Evolutionary conservation across 2,797 vertebrate species (phyloP), one percentile per base, ranked within the genome.

Genomic region (Pseudomugil tenellus): DNA sequence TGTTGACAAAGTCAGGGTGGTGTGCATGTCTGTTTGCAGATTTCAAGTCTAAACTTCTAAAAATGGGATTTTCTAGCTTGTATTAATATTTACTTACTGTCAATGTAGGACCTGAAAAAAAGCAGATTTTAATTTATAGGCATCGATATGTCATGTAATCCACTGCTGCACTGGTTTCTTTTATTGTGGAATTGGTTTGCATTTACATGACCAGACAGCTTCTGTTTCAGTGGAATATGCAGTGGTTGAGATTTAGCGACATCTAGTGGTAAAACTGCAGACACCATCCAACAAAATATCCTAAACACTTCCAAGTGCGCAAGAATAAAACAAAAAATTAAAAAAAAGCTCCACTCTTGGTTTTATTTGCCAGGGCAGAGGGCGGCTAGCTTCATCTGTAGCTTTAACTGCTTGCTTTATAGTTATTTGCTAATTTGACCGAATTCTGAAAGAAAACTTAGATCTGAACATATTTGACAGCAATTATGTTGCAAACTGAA

Each of bases 71-170:
- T 37, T 31, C 17, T 26, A n/a, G 23, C 10, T 26, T 29, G 28
- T 3, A 64, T 63, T 39, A 26, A 29, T 58, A 4, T 25, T 25
- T 8, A 29, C 58, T 58, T 48, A 10, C 41, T 34, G 41, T 46
- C 65, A 68, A 57, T 28, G 23, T 23, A 54, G 46, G 46, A 58
- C 58, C 32, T 13, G 37, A 46, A 29, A 53, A 23, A 34, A 25
- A 67, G 23, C 66, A 57, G 43, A 21, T 32, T 6, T 35, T 49
- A 35, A 23, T 35, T 37, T 55, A 8, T 28, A 59, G 21, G 2
- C 19, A n/a, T 63, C n/a, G 1, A 28, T 12, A 16, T 39, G 25
- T 43, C 28, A 41, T 49, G 29, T 52, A 4, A 63, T 34, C 34
- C 14, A 26, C 41, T 46, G 23, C 43, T 51, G 62, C 37, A 39